Evolutionary conservation across 2,888 invertebrate genomes (phyloP).

Genomic region (Drosophila ustulata): DNA sequence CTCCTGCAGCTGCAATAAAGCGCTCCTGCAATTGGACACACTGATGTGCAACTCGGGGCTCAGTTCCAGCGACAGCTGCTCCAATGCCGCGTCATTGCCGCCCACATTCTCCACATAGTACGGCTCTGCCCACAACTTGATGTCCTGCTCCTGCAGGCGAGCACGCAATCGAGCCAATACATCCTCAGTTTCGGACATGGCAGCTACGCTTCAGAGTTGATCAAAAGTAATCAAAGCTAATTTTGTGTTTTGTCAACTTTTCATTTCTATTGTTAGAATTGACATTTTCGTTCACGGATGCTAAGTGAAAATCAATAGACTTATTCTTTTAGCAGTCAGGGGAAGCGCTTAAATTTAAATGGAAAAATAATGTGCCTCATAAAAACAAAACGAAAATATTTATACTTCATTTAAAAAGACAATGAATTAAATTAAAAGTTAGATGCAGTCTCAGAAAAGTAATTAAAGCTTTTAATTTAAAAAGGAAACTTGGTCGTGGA

Average conservation of each 20-base stretch:
- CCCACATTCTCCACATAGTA: conserved; percentile 87
- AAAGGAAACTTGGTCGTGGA: not conserved
- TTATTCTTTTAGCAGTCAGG: not conserved
- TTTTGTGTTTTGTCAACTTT: not conserved
- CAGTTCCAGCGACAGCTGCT: conserved; percentile 86
- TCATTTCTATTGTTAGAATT: not conserved
- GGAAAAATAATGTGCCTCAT: not conserved
- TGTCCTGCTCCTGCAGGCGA: conserved; percentile 88
- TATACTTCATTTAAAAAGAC: not conserved
- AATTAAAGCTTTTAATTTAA: not conserved
- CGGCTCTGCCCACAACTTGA: conserved; percentile 92
- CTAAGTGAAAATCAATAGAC: not conserved
- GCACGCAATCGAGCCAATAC: conserved; percentile 88
- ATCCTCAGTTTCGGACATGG: conserved; percentile 86
- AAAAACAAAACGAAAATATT: not conserved
- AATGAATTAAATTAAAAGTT: not conserved
- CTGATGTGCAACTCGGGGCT: conserved; percentile 86
- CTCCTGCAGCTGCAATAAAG: conserved; percentile 58
- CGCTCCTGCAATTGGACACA: conserved; percentile 39
- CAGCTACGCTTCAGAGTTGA: not conserved
- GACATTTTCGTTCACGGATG: not conserved
- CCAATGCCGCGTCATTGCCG: conserved; percentile 83
- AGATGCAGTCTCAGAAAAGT: not conserved
- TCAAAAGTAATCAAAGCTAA: not conserved
- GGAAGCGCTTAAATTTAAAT: not conserved